These are phyloP conservation scores for Takifugu flavidus DNA, from an alignment of 2,113 vertebrate genomes.

Conservation along the genomic window DNA sequence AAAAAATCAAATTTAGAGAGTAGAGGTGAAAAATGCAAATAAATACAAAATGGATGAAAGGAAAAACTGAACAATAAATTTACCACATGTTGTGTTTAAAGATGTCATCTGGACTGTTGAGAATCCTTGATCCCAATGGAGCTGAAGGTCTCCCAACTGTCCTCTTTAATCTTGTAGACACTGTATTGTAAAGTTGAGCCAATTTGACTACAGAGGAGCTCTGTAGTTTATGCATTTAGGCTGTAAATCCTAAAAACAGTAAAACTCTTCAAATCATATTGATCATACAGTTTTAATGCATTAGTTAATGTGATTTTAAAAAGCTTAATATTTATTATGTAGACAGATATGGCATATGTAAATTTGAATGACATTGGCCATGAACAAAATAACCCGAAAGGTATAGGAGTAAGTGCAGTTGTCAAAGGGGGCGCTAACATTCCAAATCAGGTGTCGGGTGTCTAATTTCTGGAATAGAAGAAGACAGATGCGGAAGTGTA, in stretches of 20 bases:
- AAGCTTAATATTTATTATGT: no score
- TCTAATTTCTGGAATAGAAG: constrained; percentile 15
- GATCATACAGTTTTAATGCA: no score
- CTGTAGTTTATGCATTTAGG: constrained; percentile 70
- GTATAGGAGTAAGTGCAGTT: no score
- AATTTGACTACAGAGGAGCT: constrained; percentile 62
- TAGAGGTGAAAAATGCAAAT: not conserved
- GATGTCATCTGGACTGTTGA: constrained; percentile 80
- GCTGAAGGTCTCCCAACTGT: constrained; percentile 68
- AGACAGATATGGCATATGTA: no score
- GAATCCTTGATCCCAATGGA: constrained; percentile 85
- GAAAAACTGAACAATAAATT: constrained; percentile 11
- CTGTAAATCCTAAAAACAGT: constrained; percentile 25
- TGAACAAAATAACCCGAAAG: no score
- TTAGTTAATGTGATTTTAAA: no score
- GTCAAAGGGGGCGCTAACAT: not conserved
- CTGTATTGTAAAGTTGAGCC: constrained; percentile 57
- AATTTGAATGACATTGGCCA: no score
- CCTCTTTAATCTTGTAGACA: constrained; percentile 69
- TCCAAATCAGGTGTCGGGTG: fast-evolving
- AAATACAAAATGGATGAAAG: not conserved
- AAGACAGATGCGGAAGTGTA: constrained; percentile 7
- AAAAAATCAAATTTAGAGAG: not conserved
- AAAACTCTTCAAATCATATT: no score
- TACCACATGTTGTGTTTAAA: constrained; percentile 95